Evolutionary conservation across 2,113 vertebrate genomes (phyloP).

Genomic region (Peromyscus maniculatus): DNA sequence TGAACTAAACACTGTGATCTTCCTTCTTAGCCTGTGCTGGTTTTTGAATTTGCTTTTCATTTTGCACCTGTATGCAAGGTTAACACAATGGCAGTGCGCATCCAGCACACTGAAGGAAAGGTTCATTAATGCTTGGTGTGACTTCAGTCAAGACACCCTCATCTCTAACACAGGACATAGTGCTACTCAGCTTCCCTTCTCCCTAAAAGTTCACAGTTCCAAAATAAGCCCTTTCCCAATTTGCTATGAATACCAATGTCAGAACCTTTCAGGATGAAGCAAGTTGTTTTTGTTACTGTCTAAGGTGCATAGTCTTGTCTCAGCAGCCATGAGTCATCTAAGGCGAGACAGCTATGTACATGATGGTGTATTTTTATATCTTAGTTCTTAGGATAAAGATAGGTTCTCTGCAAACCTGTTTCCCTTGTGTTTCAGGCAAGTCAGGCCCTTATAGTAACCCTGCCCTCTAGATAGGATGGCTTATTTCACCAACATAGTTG

Average conservation of each 20-base stretch:
- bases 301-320: neutral
- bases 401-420: neutral
- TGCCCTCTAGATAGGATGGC: neutral
- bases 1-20: neutral
- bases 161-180: neutral
- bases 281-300: neutral
- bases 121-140: neutral
- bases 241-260: neutral
- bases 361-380: neutral
- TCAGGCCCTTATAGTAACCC: neutral
- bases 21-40: neutral
- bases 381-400: neutral
- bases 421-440: neutral
- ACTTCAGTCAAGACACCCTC: neutral
- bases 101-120: neutral
- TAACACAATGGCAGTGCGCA: neutral
- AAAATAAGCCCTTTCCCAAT: neutral
- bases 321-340: neutral
- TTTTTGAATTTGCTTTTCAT: neutral
- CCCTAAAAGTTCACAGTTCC: neutral
- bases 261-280: neutral
- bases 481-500: conserved; percentile 29
- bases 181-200: neutral
- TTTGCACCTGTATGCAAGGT: neutral
- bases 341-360: neutral